A percentile compares a stretch with the other conserved stretches of the same genome.
phyloP scores from a whole-genome alignment of 2,888 invertebrate genomes.

The Pardosa pseudoannulata region DNA sequence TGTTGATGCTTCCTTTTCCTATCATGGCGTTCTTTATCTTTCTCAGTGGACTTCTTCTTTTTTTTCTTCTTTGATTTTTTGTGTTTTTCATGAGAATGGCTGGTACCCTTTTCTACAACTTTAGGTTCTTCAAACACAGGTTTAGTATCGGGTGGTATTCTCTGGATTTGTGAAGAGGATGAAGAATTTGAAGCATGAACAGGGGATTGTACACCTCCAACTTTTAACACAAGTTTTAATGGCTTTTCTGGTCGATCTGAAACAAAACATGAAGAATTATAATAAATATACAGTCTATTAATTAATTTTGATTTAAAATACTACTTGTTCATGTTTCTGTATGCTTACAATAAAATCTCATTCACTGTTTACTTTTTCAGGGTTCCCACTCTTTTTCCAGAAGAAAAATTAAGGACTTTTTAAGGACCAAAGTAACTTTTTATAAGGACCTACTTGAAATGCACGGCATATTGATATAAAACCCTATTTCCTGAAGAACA shows the following conservation, averaged over 20 bases:
- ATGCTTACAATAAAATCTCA: no score
- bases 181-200: conserved; percentile 44
- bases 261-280: no score
- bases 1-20: conserved; percentile 86
- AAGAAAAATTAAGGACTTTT: no score
- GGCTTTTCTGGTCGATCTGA: conserved; percentile 68
- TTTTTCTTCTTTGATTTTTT: conserved; percentile 83
- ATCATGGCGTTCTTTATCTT: conserved; percentile 80
- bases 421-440: no score
- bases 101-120: conserved; percentile 36
- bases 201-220: conserved; percentile 80
- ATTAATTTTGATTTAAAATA: no score
- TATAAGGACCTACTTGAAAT: no score
- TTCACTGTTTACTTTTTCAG: no score
- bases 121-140: conserved; percentile 37
- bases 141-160: conserved; percentile 34
- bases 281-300: no score
- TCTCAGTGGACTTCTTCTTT: conserved; percentile 80
- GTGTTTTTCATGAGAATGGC: conserved; percentile 69
- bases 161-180: conserved; percentile 55
- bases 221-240: conserved; percentile 85
- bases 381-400: no score
- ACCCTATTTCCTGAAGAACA: no score
- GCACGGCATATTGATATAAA: no score
- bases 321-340: no score